Evolutionary conservation across 2,113 vertebrate genomes (phyloP), one percentile per base, ranked within the genome.

Genomic region (Pteruthius melanotis): DNA sequence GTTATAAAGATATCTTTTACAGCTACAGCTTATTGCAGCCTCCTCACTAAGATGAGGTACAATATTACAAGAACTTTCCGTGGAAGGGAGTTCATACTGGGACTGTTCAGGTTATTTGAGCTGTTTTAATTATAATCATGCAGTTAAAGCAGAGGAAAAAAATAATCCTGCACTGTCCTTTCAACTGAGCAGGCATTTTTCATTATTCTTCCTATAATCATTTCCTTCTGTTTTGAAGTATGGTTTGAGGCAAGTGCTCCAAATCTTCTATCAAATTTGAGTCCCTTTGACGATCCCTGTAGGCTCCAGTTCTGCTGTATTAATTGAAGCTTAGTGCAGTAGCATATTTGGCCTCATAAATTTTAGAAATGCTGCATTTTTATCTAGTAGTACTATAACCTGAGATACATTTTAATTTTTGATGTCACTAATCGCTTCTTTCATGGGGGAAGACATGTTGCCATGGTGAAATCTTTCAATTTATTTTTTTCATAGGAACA

Each of bases 211-310:
- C 35, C 33, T 63, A 33, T 95, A 78, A 93, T 71, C 5, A 37
- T 89, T 93, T 96, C 74, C 52, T 44, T 74, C 56, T 77, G 54
- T 90, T 96, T 83, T 66, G 94, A 94, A 94, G 78, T 83, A 70
- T 54, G 28, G 84, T 91, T 88, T 78, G 83, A 94, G 71, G 90
- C 76, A 90, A 94, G 40, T 6, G 2, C 47, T 95, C 70, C 63
- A 42, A 72, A 95, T 87, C 74, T 82, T 82, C 77, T 92, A 21
- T 88, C 68, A 79, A 76, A 76, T 39, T 60, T 59, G 33, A 15
- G 45, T 93, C 30, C 92, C 59, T 94, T 52, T 91, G 85, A 92
- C 33, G 10, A 90, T 80, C 50, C 63, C 82, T 84, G 72, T 63
- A 86, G 70, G 78, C 84, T 94, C 22, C 44, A 1, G 9, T 85